phyloP scores from a whole-genome alignment of 2,113 vertebrate species.

The Buteo buteo region DNA sequence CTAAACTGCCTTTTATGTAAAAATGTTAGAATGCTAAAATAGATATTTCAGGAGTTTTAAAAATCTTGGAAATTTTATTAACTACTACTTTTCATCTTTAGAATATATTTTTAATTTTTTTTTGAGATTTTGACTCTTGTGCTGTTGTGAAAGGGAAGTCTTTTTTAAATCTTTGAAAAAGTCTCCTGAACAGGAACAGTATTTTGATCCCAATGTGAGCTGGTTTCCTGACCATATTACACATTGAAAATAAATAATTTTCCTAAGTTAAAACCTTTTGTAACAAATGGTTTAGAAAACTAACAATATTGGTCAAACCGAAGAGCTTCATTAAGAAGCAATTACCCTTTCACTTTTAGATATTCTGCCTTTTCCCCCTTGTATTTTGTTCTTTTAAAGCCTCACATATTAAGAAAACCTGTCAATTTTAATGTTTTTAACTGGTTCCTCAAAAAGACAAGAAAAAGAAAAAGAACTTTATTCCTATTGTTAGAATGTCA shows the following conservation, averaged over 20 bases:
- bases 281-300: neutral
- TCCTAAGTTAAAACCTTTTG: neutral
- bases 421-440: constrained; percentile 9
- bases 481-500: constrained; percentile 15
- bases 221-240: neutral
- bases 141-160: neutral
- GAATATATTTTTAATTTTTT: neutral
- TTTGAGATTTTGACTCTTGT: neutral
- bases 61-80: neutral
- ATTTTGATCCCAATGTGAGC: neutral
- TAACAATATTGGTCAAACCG: neutral
- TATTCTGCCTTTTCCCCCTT: neutral
- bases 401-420: neutral
- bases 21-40: neutral
- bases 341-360: constrained; percentile 12
- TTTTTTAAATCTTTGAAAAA: neutral
- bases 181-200: neutral
- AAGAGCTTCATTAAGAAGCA: neutral
- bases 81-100: neutral
- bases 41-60: neutral
- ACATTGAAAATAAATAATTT: neutral
- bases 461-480: neutral
- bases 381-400: constrained; percentile 13
- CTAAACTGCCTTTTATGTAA: neutral
- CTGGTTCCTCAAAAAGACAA: neutral